Base-by-base conservation (phyloP, 2,888 invertebrate genomes). In the Drosophila setosimentum region DNA sequence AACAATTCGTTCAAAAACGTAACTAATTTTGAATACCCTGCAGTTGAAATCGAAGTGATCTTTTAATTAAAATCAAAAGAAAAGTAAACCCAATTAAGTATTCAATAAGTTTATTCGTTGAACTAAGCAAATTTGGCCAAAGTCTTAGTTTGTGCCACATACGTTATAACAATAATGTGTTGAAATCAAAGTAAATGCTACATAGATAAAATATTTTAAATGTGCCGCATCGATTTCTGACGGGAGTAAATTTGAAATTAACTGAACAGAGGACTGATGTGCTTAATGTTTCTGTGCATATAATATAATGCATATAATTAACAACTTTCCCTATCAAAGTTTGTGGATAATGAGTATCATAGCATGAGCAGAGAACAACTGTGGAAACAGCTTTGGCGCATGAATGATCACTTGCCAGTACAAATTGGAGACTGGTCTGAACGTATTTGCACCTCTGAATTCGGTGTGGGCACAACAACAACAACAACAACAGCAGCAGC, bases 361-460 rank as follows among this genome's bases (percentile, higher is more conserved):
- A 66, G 68, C 73, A 71, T 70, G 80, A 68, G 68, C 80, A 72
- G 55, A 55, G 65, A 76, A 74, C 71, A 73, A 65, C 60, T 67
- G 24, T 68, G 79, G 62, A 49, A 70, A 64, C 73, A 68, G 61
- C 72, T 61, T 74, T 66, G 60, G 67, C 67, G 74, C 83, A 83
- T 89, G 89, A 91, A 89, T 85, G 87, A 91, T 91, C 83, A 85
- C 87, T 84, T 78, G 79, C 67, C 83, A 82, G 85, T 85, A 83
- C 77, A 85, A 91, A 89, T 87, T 87, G 89, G 83, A 85, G 87
- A 84, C 87, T 87, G 78, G 86, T 60, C 80, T 76, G 87, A 86
- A 80, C 89, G 89, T 87, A 91, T 91, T 92, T 91, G 89, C 91
- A 91, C 92, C 90, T 91, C 83, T 77, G 87, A 86, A 86, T 87